Evolutionary conservation across 2,888 invertebrate species (phyloP), one percentile per base, ranked within the genome.

Genomic region (Rhimphoctona megacephalus): DNA sequence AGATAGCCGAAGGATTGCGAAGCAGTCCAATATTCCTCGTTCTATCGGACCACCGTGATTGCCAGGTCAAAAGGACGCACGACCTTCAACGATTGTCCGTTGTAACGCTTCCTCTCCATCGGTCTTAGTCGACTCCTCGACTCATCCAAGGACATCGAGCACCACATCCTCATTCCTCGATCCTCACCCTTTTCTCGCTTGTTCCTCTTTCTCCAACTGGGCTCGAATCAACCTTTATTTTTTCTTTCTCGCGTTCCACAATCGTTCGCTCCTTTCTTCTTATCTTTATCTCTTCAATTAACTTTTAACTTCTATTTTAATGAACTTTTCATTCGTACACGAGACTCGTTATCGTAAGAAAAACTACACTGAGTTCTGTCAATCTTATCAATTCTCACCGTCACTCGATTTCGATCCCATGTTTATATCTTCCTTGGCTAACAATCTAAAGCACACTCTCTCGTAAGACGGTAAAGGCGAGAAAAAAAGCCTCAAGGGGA

Each of bases 61-160:
- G 86, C 84, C 84, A 74, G 86, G 86, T 86, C 86, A 86, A 86
- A 84, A 81, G 78, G 83, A 86, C 81, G 77, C 81, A 33, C 86
- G 84, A 81, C 84, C 86, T 84, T 86, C 86, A 77, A 52, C 46
- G 84, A 81, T 67, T 78, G 84, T 78, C 77, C 81, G 84, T 69
- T 78, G 78, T 74, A 73, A 73, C 54, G 72, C 9, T 78, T 61
- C 69, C 25, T 78, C 83, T 77, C 64, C 61, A 57, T 57, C 81
- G 76, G 39, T 86, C 70, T 67, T 72, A n/a, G 64, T 74, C 52
- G 72, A 70, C 61, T 74, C 57, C 64, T 67, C 76, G 83, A 79
- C 52, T 78, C 72, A 54, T 39, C 80, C 83, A 81, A 83, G 83
- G 83, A 83, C 86, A 73, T 73, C 67, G 57, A 66, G 49, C 83